phyloP scores from a whole-genome alignment of 2,113 vertebrate genomes.

The Syngnathoides biaculeatus region DNA sequence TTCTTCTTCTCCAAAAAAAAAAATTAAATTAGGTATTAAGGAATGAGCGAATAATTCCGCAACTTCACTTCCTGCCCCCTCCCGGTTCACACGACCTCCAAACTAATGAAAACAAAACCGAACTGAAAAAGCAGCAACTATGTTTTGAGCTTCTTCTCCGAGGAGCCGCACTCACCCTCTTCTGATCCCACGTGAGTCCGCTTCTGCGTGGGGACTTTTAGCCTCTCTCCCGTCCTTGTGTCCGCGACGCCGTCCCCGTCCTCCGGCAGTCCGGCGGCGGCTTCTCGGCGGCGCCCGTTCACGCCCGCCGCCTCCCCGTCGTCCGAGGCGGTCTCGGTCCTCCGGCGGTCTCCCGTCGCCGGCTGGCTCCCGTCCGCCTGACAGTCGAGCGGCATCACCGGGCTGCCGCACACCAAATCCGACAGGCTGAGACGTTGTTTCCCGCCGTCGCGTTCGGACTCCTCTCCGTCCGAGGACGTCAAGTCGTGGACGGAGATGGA shows the following conservation, averaged over 20 bases:
- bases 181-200: conserved; percentile 82
- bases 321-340: conserved; percentile 42
- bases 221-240: conserved; percentile 50
- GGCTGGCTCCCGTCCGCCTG: conserved; percentile 38
- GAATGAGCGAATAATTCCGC: background rate
- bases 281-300: conserved; percentile 58
- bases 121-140: background rate
- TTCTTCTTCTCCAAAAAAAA: too few relatives aligned
- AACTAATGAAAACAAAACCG: background rate
- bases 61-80: background rate
- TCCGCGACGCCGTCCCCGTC: conserved; percentile 51
- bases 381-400: conserved; percentile 57
- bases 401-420: conserved; percentile 60
- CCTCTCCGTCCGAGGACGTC: conserved; percentile 78
- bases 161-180: conserved; percentile 52
- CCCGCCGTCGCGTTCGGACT: conserved; percentile 38
- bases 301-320: conserved; percentile 34
- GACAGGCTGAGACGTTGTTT: conserved; percentile 50
- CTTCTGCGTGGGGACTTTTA: conserved; percentile 68
- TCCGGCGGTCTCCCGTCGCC: conserved; percentile 16
- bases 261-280: conserved; percentile 41
- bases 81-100: background rate
- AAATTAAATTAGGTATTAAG: too few relatives aligned
- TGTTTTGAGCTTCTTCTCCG: conserved; percentile 79
- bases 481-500: conserved; percentile 87